Percentiles rank a stretch among this genome's conserved stretches.
phyloP scores from a whole-genome alignment of 2,113 vertebrate species.

The Hippocampus comes region DNA sequence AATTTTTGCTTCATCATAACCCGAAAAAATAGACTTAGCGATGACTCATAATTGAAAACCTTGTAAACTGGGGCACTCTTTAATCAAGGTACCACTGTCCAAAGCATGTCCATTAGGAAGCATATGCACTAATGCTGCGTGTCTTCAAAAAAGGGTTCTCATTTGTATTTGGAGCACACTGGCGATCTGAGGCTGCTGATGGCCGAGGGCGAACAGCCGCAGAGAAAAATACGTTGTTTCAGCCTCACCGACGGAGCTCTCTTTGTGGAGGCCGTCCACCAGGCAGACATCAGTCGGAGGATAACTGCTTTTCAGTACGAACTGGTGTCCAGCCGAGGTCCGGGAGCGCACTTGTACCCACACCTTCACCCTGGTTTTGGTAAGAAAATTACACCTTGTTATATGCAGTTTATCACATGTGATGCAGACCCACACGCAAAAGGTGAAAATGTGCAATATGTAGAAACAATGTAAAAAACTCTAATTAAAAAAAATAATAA shows the following conservation, averaged over 20 bases:
- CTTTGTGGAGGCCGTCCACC: slow-evolving; percentile 86
- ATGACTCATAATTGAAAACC: neutral
- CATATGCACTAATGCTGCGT: neutral
- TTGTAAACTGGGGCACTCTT: neutral
- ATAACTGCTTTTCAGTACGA: slow-evolving; percentile 93
- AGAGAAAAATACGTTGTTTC: slow-evolving; percentile 77
- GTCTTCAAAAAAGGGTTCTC: slow-evolving; percentile 72
- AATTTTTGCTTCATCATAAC: neutral
- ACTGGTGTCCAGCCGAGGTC: slow-evolving; percentile 68
- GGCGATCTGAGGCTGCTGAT: slow-evolving; percentile 86
- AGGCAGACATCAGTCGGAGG: slow-evolving; percentile 86
- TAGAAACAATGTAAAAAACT: too few relatives aligned
- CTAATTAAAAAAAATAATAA: neutral
- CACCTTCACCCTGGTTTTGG: slow-evolving; percentile 46
- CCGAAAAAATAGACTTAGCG: too few relatives aligned
- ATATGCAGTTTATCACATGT: neutral
- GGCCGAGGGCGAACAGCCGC: slow-evolving; percentile 71
- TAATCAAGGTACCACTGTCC: neutral
- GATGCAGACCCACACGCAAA: neutral
- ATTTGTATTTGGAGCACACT: slow-evolving; percentile 87
- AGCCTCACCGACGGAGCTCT: slow-evolving; percentile 81
- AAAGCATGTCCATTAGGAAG: neutral
- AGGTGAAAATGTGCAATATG: neutral
- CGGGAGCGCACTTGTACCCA: slow-evolving; percentile 69
- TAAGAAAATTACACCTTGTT: slow-evolving; percentile 14